These are phyloP conservation scores for Lycaena phlaeas DNA, from an alignment of 2,888 invertebrate genomes.

Conservation along the genomic window DNA sequence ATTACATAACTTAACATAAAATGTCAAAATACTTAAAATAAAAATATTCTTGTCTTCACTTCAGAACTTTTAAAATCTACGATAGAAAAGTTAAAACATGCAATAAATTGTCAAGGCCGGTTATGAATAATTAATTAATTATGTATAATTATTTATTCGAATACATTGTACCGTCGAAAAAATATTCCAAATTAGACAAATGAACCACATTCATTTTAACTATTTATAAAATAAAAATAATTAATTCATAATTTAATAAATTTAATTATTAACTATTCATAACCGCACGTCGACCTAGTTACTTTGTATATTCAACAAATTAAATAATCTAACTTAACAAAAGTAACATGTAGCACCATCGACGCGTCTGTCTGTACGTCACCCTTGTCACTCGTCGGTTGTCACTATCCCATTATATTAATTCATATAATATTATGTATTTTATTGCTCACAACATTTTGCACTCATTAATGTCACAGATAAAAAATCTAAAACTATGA, in stretches of 20 bases:
- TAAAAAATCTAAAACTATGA: background rate
- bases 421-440: too few relatives aligned
- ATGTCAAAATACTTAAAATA: slow-evolving; percentile 10
- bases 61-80: slow-evolving; percentile 12
- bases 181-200: too few relatives aligned
- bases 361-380: too few relatives aligned
- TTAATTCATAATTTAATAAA: slow-evolving; percentile 3
- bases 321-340: slow-evolving; percentile 17
- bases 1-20: slow-evolving; percentile 9
- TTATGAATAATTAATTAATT: slow-evolving; percentile 7
- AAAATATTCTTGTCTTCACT: slow-evolving; percentile 7
- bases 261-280: background rate
- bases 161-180: too few relatives aligned
- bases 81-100: background rate
- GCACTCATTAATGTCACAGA: background rate
- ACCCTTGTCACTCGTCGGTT: background rate
- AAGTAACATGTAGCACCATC: slow-evolving; percentile 28
- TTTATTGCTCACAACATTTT: slow-evolving; percentile 1
- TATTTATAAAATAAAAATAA: background rate
- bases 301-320: background rate
- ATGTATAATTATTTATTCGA: too few relatives aligned
- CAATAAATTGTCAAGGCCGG: background rate
- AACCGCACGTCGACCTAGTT: background rate
- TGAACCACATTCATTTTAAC: too few relatives aligned
- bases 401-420: background rate